Percentiles rank a stretch among this genome's conserved stretches.
phyloP scores from a whole-genome alignment of 2,888 invertebrate genomes.

The Amblyteles armatorius region DNA sequence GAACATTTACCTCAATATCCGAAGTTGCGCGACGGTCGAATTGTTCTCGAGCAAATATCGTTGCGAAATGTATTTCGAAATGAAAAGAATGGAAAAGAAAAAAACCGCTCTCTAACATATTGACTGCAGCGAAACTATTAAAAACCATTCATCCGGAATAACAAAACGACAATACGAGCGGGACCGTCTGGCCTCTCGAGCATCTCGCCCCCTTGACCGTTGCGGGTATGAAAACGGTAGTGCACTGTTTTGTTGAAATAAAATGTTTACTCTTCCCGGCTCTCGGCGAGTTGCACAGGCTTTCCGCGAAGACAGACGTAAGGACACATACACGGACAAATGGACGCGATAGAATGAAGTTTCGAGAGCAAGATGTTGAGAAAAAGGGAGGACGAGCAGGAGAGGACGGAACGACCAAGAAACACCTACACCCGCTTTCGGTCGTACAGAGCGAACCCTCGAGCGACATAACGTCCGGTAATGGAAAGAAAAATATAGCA shows the following conservation, averaged over 20 bases:
- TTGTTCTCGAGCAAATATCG: not conserved
- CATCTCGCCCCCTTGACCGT: not conserved
- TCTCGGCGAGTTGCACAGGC: constrained; percentile 4
- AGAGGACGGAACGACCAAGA: constrained; percentile 22
- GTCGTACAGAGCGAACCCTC: constrained; percentile 52
- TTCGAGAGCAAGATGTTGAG: not conserved
- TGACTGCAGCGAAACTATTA: not conserved
- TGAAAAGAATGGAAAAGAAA: not conserved
- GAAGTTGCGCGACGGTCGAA: not conserved
- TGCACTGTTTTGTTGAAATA: constrained; percentile 10
- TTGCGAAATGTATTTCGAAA: not conserved
- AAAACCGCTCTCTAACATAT: not conserved
- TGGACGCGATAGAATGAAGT: constrained; percentile 9
- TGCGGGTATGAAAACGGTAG: not conserved
- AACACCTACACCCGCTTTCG: constrained; percentile 14
- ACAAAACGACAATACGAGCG: constrained; percentile 6
- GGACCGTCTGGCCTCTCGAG: not conserved
- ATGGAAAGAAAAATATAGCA: constrained; percentile 53
- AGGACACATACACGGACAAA: not conserved
- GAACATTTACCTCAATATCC: not conserved
- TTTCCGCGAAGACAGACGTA: not conserved
- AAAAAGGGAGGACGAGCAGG: constrained; percentile 17
- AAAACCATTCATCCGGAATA: constrained; percentile 15
- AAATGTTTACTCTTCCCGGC: constrained; percentile 22
- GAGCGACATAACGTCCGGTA: constrained; percentile 54